Evolutionary conservation across 2,888 invertebrate genomes (phyloP).

Genomic region (Drosophila ochracea): DNA sequence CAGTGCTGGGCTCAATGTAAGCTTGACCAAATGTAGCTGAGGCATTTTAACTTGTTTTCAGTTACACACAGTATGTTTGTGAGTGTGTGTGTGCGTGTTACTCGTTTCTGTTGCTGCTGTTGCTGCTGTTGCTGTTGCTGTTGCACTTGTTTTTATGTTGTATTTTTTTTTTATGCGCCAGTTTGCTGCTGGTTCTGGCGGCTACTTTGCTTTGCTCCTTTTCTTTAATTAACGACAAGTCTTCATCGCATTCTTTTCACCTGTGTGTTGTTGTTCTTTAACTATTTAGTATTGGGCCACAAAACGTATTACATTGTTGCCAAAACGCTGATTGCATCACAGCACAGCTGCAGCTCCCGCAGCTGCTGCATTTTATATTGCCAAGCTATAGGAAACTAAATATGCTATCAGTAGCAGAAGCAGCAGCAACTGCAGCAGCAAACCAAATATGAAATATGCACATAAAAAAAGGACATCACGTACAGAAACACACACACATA

Average conservation of each 20-base stretch:
- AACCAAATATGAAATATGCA: constrained; percentile 42
- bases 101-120: constrained; percentile 56
- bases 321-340: constrained; percentile 36
- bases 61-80: constrained; percentile 48
- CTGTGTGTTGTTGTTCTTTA: constrained; percentile 44
- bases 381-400: constrained; percentile 35
- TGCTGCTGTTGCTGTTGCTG: constrained; percentile 35
- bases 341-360: constrained; percentile 20
- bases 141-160: constrained; percentile 41
- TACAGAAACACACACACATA: constrained; percentile 4
- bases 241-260: constrained; percentile 74
- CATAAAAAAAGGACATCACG: constrained; percentile 39
- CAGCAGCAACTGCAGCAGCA: constrained; percentile 9
- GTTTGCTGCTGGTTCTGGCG: constrained; percentile 29
- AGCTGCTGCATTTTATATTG: constrained; percentile 30
- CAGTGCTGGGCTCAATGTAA: constrained; percentile 57
- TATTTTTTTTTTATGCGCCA: constrained; percentile 36
- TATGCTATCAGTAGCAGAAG: constrained; percentile 40
- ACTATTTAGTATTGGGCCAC: constrained; percentile 55
- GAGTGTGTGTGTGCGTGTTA: constrained; percentile 51
- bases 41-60: constrained; percentile 77
- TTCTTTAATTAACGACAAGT: constrained; percentile 79
- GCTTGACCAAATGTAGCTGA: constrained; percentile 77
- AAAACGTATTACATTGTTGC: constrained; percentile 59
- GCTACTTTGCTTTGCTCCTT: constrained; percentile 51